Conservation (phyloP, 2,113 vertebrate species). For the Amblyopsis rosae region DNA sequence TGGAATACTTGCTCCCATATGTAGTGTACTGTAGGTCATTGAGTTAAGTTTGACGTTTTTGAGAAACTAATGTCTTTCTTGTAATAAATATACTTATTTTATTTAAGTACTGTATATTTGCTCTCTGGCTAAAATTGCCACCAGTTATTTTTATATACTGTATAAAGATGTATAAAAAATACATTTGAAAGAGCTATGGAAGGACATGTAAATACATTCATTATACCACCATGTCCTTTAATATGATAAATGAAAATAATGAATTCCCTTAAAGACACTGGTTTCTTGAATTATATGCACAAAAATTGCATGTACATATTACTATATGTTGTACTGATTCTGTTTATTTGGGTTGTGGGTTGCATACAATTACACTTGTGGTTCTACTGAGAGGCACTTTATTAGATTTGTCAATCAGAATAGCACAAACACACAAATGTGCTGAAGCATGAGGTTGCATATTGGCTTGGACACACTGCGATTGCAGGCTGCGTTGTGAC, state of each 20-base stretch:
- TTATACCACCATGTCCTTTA: too few species aligned
- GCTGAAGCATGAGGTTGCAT: constrained; percentile 51
- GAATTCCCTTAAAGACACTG: too few species aligned
- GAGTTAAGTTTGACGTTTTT: neutral
- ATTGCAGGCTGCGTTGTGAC: constrained; percentile 31
- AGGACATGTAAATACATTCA: too few species aligned
- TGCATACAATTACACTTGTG: constrained; percentile 58
- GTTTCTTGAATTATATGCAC: neutral
- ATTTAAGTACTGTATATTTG: too few species aligned
- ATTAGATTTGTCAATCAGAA: constrained; percentile 63
- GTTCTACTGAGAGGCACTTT: constrained; percentile 54
- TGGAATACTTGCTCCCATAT: neutral
- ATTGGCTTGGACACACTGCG: constrained; percentile 41
- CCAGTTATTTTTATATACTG: too few species aligned
- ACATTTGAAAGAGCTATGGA: too few species aligned
- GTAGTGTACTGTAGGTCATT: neutral
- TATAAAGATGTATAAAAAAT: too few species aligned
- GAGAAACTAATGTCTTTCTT: constrained; percentile 7
- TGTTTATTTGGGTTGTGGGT: constrained; percentile 60
- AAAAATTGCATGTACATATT: constrained; percentile 45
- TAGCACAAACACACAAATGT: constrained; percentile 54
- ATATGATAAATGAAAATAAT: too few species aligned
- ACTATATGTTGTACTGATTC: constrained; percentile 5
- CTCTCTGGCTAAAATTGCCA: too few species aligned
- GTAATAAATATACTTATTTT: too few species aligned